Base-by-base conservation (phyloP, 2,113 vertebrate species). In the Carassius carassius region DNA sequence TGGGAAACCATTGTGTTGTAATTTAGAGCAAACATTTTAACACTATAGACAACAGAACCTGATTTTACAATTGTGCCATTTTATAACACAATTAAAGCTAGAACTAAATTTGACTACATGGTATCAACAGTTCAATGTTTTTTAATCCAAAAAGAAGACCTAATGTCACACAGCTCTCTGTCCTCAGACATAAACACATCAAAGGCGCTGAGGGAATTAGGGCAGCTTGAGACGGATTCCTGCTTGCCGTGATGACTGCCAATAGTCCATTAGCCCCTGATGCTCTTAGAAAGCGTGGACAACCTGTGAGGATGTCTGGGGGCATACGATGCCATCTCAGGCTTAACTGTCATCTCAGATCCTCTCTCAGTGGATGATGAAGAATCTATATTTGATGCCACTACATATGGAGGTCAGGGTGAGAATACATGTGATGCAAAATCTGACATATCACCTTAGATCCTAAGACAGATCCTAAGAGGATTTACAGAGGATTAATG, bases 151-250 rank as follows among this genome's bases (percentile, higher is more conserved):
- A 29, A 77, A n/a, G 35, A 3, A 16, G 11, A 60, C 10, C 51
- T 81, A 23, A 65, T 23, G 17, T 49, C 79, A 0, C 10, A 5
- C 23, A 32, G 41, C 44, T 21, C 16, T 49, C 47, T n/a, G 60
- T 65, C 44, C 23, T 4, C 14, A 81, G 37, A 67, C 23, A 16
- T 25, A 51, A 81, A 81, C 60, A 67, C 37, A 17, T 44, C 17
- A 76, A 54, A 54, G 17, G 13, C 6, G 1, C 10, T 13, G 12
- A 49, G 65, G 29, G 49, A 72, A 85, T 70, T 58, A 78, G 80
- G 29, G 10, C 23, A 73, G 80, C 80, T 83, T 82, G 60, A 19
- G 67, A 75, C 19, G 35, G 58, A 86, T 77, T 77, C 58, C 23
- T 65, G n/a, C n/a, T 49, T n/a, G 4, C 5, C 10, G 47, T 32